Evolutionary conservation across 2,113 vertebrate species (phyloP).

Genomic region (Rhagologus leucostigma): DNA sequence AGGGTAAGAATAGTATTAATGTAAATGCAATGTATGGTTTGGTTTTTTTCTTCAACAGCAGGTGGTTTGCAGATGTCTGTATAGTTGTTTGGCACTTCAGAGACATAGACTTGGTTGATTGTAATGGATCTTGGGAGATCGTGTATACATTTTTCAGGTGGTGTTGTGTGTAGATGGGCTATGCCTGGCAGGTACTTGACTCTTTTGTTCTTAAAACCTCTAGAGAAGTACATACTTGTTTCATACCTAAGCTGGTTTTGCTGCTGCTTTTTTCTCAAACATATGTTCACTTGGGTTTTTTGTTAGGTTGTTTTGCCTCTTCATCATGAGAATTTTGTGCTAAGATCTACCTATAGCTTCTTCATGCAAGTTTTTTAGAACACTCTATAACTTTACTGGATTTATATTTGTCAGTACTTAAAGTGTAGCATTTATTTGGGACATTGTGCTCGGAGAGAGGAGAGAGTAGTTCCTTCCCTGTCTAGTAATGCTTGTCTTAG

Average conservation of each 20-base stretch:
- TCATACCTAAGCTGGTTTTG: background rate
- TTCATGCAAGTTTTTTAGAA: background rate
- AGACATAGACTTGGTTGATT: background rate
- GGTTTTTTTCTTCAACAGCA: background rate
- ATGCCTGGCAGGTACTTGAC: background rate
- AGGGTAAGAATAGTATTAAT: background rate
- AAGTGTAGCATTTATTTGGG: background rate
- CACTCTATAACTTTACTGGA: background rate
- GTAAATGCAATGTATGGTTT: background rate
- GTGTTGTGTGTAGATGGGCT: background rate
- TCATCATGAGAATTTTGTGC: background rate
- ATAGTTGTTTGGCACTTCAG: background rate
- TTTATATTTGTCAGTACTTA: background rate
- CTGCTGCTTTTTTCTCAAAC: background rate
- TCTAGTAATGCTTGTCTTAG: background rate
- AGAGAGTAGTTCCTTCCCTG: background rate
- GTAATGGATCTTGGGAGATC: background rate
- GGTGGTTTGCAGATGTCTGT: background rate
- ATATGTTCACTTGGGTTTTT: fast-evolving
- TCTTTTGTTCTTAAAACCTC: background rate
- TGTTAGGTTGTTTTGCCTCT: background rate
- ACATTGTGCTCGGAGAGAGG: background rate
- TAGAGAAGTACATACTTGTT: background rate
- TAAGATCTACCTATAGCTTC: background rate
- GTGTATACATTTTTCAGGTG: background rate